A percentile compares a stretch with the other conserved stretches of the same genome.
Evolutionary conservation across 2,888 invertebrate genomes (phyloP).

Genomic region (Yponomeuta cagnagella): DNA sequence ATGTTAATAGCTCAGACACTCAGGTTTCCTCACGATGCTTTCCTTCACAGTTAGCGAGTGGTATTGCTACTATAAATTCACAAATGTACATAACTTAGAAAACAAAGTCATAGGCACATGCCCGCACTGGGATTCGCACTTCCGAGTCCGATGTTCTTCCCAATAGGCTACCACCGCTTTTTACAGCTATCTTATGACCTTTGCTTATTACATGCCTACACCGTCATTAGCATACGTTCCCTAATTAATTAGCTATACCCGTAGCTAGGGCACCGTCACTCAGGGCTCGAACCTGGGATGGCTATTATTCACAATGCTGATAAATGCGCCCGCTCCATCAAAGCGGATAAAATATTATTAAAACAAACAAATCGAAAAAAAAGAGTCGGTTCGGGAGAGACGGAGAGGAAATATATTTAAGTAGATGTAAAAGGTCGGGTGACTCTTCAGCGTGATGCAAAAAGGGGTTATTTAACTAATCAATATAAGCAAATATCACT

Average conservation of each 20-base stretch:
- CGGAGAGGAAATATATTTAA: background rate
- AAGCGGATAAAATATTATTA: slow-evolving; percentile 74
- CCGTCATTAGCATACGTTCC: slow-evolving; percentile 57
- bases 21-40: too few relatives aligned
- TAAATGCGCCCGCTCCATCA: slow-evolving; percentile 74
- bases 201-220: slow-evolving; percentile 46
- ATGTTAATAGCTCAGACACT: too few relatives aligned
- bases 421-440: background rate
- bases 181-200: background rate
- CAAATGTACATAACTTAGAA: too few relatives aligned
- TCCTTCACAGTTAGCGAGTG: too few relatives aligned
- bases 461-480: background rate
- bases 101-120: too few relatives aligned
- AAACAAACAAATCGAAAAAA: slow-evolving; percentile 74
- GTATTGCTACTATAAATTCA: too few relatives aligned
- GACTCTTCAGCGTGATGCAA: background rate
- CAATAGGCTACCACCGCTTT: background rate
- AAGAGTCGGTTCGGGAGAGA: slow-evolving; percentile 59
- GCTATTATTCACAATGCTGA: slow-evolving; percentile 67
- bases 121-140: too few relatives aligned
- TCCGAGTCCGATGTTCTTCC: too few relatives aligned
- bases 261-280: slow-evolving; percentile 36
- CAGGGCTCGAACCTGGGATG: slow-evolving; percentile 37
- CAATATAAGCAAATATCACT: too few relatives aligned
- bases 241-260: slow-evolving; percentile 61